Evolutionary conservation across 2,797 vertebrate genomes (phyloP), one percentile per base, ranked within the genome.

Genomic region (Liparis tanakae): DNA sequence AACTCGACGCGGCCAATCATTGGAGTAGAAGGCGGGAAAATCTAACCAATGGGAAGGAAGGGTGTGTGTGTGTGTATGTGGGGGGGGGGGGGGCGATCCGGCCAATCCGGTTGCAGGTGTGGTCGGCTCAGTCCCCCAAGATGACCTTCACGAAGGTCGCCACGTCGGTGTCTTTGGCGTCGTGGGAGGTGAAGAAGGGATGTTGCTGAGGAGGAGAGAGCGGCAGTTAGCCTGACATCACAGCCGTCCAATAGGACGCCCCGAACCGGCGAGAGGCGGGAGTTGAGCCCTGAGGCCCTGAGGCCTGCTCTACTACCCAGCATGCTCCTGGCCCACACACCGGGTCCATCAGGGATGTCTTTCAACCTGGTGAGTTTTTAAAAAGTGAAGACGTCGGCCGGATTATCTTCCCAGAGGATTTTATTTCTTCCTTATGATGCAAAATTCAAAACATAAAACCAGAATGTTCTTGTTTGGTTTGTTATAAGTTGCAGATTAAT

Each of bases 101-200:
- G 39, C 7, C 39, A 36, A 36, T 36, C 36, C 36, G 7, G 34
- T 57, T n/a, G 83, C 77, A 71, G 51, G 54, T 36, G 67, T 6
- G 68, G 68, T n/a, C 57, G 1, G 1, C 85, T 97, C 95, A 97
- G 92, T 97, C 96, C 86, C 96, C 96, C 88, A 99, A 89, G 94
- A 98, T 96, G 89, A 94, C 93, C 88, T 96, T 98, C 89, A 99
- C 98, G 90, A 98, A 99, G 93, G 95, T 96, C 67, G 97, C 97
- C 93, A 98, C 97, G 74, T 99, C 97, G 78, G 97, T 99, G 72
- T 96, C 96, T 96, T 97, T 97, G 95, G 96, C 95, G 94, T 98
- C 97, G 5, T 99, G 97, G 90, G 93, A 90, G 68, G 94, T 95
- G 94, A 98, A 98, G 95, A 99, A 99, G 79, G 91, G 95, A 92